phyloP scores from a whole-genome alignment of 2,113 vertebrate genomes.

The Cettia cetti region DNA sequence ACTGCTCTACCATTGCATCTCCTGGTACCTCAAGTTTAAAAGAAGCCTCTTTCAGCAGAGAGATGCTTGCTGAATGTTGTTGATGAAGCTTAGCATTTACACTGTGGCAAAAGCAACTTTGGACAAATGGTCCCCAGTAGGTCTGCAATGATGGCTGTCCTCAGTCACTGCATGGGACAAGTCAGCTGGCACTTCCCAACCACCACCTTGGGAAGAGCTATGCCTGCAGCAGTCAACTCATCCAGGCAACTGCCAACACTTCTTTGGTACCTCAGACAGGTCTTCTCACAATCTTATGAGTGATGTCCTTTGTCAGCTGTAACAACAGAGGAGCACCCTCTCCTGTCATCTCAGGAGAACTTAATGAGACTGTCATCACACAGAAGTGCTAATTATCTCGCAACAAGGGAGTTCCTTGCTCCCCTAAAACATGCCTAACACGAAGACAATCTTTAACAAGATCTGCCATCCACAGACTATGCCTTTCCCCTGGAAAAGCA shows the following conservation, averaged over 20 bases:
- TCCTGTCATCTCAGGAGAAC: rapidly evolving
- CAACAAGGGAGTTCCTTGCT: background rate
- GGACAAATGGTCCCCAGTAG: background rate
- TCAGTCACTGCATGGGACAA: background rate
- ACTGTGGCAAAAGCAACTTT: background rate
- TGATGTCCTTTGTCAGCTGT: rapidly evolving
- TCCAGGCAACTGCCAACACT: background rate
- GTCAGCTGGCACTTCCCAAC: background rate
- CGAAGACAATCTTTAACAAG: rapidly evolving
- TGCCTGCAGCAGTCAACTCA: background rate
- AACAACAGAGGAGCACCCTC: background rate
- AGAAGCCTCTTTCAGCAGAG: background rate
- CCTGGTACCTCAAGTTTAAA: background rate
- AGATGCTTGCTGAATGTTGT: background rate
- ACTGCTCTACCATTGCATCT: background rate
- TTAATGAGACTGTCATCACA: background rate
- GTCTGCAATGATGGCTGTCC: rapidly evolving
- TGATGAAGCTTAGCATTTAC: background rate
- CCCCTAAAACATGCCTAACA: background rate
- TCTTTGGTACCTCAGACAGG: background rate
- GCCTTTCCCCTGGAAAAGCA: background rate
- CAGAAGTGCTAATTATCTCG: background rate
- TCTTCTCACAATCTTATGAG: background rate
- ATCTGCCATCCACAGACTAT: background rate
- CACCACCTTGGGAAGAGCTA: background rate